phyloP scores from a whole-genome alignment of 1,140 invertebrate species.

The Heliconius himera region DNA sequence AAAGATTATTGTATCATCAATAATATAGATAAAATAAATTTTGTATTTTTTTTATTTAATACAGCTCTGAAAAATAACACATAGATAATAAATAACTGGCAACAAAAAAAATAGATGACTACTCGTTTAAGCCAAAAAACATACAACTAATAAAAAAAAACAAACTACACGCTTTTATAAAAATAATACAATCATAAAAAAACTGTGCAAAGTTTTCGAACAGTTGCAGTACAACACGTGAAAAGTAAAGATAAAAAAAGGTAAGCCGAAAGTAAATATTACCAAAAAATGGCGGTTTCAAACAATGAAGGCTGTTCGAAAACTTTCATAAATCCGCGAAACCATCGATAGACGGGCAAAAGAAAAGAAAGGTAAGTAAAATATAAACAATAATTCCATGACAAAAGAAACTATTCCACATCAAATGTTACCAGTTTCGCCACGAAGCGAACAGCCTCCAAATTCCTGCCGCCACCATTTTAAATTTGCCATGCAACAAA shows the following conservation, averaged over 20 bases:
- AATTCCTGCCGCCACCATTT: constrained; percentile 81
- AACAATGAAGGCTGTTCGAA: constrained; percentile 86
- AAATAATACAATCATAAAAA: constrained; percentile 52
- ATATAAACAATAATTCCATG: constrained; percentile 55
- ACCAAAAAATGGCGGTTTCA: constrained; percentile 80
- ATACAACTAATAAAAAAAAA: constrained; percentile 19
- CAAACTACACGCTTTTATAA: constrained; percentile 11
- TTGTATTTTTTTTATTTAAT: too few species aligned
- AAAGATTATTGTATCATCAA: not conserved
- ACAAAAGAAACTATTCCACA: constrained; percentile 59
- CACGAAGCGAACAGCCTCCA: constrained; percentile 85
- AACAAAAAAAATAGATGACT: not conserved
- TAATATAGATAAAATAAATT: too few species aligned
- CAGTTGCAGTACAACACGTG: constrained; percentile 75
- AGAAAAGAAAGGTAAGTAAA: constrained; percentile 63
- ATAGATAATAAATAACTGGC: not conserved
- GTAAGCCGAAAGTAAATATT: constrained; percentile 49
- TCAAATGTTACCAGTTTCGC: constrained; percentile 64
- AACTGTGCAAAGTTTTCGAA: constrained; percentile 85
- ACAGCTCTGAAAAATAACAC: too few species aligned
- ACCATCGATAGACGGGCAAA: constrained; percentile 59
- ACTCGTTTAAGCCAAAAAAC: not conserved
- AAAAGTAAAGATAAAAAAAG: constrained; percentile 60
- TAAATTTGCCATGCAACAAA: constrained; percentile 48
- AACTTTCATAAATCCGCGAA: constrained; percentile 82